Percentiles rank a stretch among this genome's conserved stretches.
phyloP scores from a whole-genome alignment of 1,140 invertebrate species.

The Hestina assimilis region DNA sequence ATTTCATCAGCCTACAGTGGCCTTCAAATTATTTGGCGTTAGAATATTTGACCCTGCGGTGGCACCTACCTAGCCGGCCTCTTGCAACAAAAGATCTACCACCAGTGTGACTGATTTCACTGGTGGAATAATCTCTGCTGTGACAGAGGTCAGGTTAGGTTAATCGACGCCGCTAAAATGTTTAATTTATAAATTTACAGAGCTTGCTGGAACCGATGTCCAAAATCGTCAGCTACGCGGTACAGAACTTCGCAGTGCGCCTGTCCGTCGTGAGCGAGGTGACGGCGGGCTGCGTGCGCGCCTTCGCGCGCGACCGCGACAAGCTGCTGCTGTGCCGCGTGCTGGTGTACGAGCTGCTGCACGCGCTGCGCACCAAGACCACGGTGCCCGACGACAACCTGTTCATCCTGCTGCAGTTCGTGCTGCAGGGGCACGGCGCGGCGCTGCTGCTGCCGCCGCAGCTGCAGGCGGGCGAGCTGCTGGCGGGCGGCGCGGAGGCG shows the following conservation, averaged over 20 bases:
- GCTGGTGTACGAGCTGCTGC: constrained; percentile 95
- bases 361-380: constrained; percentile 96
- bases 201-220: constrained; percentile 95
- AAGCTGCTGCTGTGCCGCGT: constrained; percentile 94
- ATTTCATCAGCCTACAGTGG: no score
- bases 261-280: constrained; percentile 93
- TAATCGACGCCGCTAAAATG: no score
- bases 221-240: constrained; percentile 93
- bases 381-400: constrained; percentile 96
- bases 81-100: no score
- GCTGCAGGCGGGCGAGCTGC: constrained; percentile 30
- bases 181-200: constrained; percentile 29
- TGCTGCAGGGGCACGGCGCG: constrained; percentile 81
- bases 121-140: no score
- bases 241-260: constrained; percentile 92
- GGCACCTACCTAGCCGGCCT: no score
- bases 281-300: constrained; percentile 92
- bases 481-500: constrained; percentile 22
- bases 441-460: constrained; percentile 3
- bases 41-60: no score
- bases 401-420: constrained; percentile 92
- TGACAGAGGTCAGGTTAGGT: no score
- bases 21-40: no score
- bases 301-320: constrained; percentile 94
- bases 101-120: no score